Evolutionary conservation across 2,888 invertebrate species (phyloP).

Genomic region (Eucriotettix oculatus): DNA sequence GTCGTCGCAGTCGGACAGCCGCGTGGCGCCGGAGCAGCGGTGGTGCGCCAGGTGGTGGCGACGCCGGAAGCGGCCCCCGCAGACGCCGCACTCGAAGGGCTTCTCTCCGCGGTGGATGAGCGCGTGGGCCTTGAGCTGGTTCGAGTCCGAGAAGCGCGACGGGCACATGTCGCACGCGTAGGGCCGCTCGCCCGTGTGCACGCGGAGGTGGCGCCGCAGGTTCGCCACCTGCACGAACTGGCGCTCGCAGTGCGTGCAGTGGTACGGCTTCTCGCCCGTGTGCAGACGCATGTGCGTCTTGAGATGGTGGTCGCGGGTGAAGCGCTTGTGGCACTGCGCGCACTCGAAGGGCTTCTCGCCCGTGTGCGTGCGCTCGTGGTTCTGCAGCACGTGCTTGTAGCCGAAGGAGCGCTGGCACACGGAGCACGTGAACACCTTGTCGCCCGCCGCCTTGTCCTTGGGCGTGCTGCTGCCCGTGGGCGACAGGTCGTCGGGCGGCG

Average conservation of each 20-base stretch:
- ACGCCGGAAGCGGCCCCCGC: conserved; percentile 63
- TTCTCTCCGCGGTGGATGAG: conserved; percentile 82
- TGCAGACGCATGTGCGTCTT: conserved; percentile 87
- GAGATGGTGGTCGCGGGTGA: conserved; percentile 82
- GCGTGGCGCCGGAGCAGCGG: conserved; percentile 46
- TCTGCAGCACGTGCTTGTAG: conserved; percentile 87
- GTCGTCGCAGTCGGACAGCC: conserved; percentile 13
- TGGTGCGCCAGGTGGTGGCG: conserved; percentile 75
- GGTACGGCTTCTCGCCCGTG: conserved; percentile 86
- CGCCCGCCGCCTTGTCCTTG: background rate
- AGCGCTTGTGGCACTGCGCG: conserved; percentile 78
- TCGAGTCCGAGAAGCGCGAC: conserved; percentile 78
- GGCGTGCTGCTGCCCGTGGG: conserved; percentile 25
- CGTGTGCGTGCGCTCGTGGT: conserved; percentile 87
- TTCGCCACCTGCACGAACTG: conserved; percentile 91
- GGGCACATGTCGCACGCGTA: conserved; percentile 76
- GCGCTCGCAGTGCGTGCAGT: conserved; percentile 79
- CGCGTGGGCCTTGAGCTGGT: conserved; percentile 79
- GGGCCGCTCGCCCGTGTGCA: conserved; percentile 84
- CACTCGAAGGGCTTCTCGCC: conserved; percentile 91
- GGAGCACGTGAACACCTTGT: conserved; percentile 77
- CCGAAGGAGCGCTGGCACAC: conserved; percentile 80
- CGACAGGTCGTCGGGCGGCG: conserved; percentile 18
- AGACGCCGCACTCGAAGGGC: conserved; percentile 67
- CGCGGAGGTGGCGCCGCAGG: conserved; percentile 69